Evolutionary conservation across 2,113 vertebrate species (phyloP), one percentile per base, ranked within the genome.

Genomic region (Rhodinocichla rosea): DNA sequence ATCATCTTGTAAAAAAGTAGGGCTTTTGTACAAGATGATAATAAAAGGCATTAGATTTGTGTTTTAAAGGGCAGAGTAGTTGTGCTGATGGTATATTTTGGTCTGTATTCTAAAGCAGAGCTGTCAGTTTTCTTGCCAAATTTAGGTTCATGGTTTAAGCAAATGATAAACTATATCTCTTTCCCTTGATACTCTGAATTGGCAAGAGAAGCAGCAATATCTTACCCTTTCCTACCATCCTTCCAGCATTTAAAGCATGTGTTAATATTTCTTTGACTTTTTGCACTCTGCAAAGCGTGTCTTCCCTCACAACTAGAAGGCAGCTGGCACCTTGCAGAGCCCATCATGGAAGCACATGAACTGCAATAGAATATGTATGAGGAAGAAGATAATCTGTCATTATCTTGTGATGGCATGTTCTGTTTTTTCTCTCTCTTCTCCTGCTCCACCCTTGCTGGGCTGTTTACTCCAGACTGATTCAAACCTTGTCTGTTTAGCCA

Each of bases 381-480:
- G 78, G 81, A 87, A 84, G 89, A 89, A 89, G 74, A 91, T 92
- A 49, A 82, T 83, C 83, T 95, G 71, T 92, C 86, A 88, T 96
- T 95, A 93, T 95, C 90, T 81, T 90, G 47, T 95, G 83, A 83
- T 90, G 71, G 50, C 85, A 71, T 80, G 92, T 92, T 96, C 59
- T 95, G 88, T 15, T 82, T 40, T 76, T 91, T 91, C 70, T 80
- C 8, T 52, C 14, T 39, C 39, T 68, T 60, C 69, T 67, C 10
- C 57, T 78, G 33, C 92, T 93, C 90, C 83, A 86, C 85, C 95
- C 59, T 3, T 45, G 33, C 23, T 76, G 53, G 44, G 71, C 56
- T 94, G 55, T 90, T 95, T 89, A 81, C 56, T 89, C 52, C 83
- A 83, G 68, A 50, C 33, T 63, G 63, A 42, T 94, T 90, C 83